Evolutionary conservation across 2,113 vertebrate species (phyloP).

Genomic region (Baryphthengus martii): DNA sequence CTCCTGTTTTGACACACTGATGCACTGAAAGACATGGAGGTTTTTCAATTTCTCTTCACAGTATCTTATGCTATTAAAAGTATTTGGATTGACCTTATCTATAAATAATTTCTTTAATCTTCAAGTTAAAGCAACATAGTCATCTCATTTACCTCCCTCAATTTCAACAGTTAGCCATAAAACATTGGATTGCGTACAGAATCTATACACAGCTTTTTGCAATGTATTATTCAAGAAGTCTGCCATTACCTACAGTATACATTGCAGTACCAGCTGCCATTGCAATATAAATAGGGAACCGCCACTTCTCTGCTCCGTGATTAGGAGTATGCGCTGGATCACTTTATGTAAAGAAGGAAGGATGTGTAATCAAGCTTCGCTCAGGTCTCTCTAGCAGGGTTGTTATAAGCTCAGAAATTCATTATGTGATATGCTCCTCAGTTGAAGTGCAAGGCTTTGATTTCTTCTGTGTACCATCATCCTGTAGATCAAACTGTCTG

Average conservation of each 20-base stretch:
- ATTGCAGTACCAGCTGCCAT: background rate
- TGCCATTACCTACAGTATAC: background rate
- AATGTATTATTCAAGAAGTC: conserved; percentile 42
- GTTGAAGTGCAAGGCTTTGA: background rate
- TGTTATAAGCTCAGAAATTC: background rate
- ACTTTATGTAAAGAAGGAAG: background rate
- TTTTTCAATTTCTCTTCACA: background rate
- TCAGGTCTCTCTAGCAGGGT: background rate
- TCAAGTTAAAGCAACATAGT: background rate
- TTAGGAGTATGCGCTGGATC: background rate
- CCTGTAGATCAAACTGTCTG: background rate
- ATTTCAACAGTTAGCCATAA: background rate
- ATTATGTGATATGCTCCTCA: background rate
- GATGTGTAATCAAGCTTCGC: background rate
- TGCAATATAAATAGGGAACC: background rate
- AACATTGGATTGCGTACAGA: background rate
- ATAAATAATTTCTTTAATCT: background rate
- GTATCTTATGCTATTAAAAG: background rate
- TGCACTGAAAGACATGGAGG: background rate
- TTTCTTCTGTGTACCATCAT: background rate
- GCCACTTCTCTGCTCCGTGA: background rate
- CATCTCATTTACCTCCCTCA: background rate
- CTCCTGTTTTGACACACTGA: background rate
- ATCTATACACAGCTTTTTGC: background rate
- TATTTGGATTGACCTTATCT: background rate